Conservation (phyloP, 2,797 vertebrate genomes). For the Choloepus didactylus region DNA sequence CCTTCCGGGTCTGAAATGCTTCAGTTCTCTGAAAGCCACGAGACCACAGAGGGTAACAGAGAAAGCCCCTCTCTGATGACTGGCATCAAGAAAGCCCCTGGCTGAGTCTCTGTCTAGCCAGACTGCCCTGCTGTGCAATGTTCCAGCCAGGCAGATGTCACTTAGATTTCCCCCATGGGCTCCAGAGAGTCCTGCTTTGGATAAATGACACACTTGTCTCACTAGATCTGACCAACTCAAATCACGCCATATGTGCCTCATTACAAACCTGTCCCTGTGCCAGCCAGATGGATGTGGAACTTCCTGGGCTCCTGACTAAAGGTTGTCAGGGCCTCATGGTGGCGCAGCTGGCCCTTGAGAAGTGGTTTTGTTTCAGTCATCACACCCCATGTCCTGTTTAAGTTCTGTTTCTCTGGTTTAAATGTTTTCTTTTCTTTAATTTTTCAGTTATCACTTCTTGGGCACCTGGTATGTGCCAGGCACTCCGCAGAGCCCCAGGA, state of each 20-base stretch:
- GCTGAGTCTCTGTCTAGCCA: background rate
- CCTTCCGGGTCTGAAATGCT: background rate
- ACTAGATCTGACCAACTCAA: slow-evolving; percentile 15
- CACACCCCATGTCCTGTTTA: background rate
- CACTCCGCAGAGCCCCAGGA: background rate
- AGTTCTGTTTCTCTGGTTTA: background rate
- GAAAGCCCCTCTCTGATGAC: background rate
- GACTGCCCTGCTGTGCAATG: background rate
- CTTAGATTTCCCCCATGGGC: background rate
- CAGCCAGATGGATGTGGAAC: background rate
- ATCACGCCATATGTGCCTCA: background rate
- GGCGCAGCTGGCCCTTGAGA: background rate
- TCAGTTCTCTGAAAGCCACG: background rate
- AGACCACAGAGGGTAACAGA: background rate
- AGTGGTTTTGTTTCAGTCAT: background rate
- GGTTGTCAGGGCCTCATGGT: background rate
- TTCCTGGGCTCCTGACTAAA: background rate
- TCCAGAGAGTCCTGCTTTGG: slow-evolving; percentile 23
- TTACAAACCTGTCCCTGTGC: background rate
- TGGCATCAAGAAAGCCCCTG: background rate
- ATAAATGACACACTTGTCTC: slow-evolving; percentile 14
- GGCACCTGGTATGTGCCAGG: background rate
- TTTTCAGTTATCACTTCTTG: background rate
- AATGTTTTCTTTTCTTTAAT: slow-evolving; percentile 42
- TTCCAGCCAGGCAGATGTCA: slow-evolving; percentile 18